These are phyloP conservation scores for Dipodomys spectabilis DNA, from an alignment of 2,113 vertebrate genomes.

Conservation along the genomic window DNA sequence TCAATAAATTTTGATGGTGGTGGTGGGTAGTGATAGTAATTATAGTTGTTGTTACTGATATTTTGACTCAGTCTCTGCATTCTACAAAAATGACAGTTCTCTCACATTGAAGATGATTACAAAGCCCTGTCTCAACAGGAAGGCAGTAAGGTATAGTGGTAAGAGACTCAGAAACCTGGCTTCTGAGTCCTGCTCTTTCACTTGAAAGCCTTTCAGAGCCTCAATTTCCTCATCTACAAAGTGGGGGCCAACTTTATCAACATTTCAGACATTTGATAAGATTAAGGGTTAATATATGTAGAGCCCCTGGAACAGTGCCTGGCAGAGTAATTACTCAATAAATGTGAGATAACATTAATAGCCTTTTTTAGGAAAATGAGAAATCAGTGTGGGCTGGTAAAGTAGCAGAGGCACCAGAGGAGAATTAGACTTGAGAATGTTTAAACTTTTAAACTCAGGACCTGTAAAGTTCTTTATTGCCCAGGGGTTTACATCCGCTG, in stretches of 20 bases:
- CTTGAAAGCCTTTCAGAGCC: slow-evolving; percentile 66
- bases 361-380: slow-evolving; percentile 67
- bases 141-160: slow-evolving; percentile 74
- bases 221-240: slow-evolving; percentile 62
- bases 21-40: slow-evolving; percentile 52
- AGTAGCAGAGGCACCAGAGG: slow-evolving; percentile 76
- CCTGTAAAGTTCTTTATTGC: slow-evolving; percentile 44
- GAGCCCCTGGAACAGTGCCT: slow-evolving; percentile 76
- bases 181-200: slow-evolving; percentile 69
- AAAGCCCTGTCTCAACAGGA: slow-evolving; percentile 71
- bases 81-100: slow-evolving; percentile 73
- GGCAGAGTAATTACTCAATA: slow-evolving; percentile 82
- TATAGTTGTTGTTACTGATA: slow-evolving; percentile 66
- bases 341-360: slow-evolving; percentile 74
- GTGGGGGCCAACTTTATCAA: slow-evolving; percentile 47
- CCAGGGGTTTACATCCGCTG: slow-evolving; percentile 12
- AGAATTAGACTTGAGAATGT: slow-evolving; percentile 58
- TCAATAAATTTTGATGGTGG: slow-evolving; percentile 56
- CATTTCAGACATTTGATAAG: slow-evolving; percentile 59
- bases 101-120: slow-evolving; percentile 68
- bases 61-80: slow-evolving; percentile 71
- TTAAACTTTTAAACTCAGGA: slow-evolving; percentile 58
- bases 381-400: slow-evolving; percentile 73
- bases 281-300: slow-evolving; percentile 63
- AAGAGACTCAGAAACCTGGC: slow-evolving; percentile 74